Percentiles rank a stretch among this genome's conserved stretches.
phyloP scores from a whole-genome alignment of 2,113 vertebrate genomes.

The Syngnathus typhle region DNA sequence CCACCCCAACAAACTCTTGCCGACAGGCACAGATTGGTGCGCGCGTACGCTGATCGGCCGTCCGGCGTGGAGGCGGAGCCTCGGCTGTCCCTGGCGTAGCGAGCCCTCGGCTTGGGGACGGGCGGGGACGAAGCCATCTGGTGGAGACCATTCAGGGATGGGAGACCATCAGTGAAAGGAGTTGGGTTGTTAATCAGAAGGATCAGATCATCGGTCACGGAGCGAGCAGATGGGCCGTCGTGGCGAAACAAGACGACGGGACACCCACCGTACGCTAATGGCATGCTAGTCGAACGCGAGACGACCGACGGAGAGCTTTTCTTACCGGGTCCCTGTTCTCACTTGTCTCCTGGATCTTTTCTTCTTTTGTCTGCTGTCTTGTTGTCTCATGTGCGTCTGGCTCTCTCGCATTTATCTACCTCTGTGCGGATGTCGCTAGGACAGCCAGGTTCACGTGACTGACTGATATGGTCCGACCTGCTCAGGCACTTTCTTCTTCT shows the following conservation, averaged over 20 bases:
- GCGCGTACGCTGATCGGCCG: slow-evolving; percentile 14
- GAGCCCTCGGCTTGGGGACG: slow-evolving; percentile 47
- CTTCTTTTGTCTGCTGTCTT: not conserved
- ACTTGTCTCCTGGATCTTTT: not conserved
- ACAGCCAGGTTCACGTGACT: not conserved
- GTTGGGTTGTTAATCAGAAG: no score
- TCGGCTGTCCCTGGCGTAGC: slow-evolving; percentile 14
- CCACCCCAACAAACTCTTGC: not conserved
- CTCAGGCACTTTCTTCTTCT: not conserved
- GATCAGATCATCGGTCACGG: no score
- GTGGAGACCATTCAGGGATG: not conserved
- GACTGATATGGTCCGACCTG: not conserved
- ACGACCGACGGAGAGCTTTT: no score
- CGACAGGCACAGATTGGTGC: not conserved
- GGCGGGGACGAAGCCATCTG: slow-evolving; percentile 36
- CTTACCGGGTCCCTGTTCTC: not conserved
- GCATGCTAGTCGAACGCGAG: no score
- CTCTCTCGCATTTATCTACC: not conserved
- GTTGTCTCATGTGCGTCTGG: not conserved
- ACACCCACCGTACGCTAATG: not conserved
- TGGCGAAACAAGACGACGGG: no score
- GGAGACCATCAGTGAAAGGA: not conserved
- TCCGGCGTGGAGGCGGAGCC: slow-evolving; percentile 4
- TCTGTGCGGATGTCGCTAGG: not conserved
- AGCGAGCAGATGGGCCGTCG: not conserved